These are phyloP conservation scores for Aspidoscelis tigris DNA, from an alignment of 2,113 vertebrate genomes.

Conservation along the genomic window DNA sequence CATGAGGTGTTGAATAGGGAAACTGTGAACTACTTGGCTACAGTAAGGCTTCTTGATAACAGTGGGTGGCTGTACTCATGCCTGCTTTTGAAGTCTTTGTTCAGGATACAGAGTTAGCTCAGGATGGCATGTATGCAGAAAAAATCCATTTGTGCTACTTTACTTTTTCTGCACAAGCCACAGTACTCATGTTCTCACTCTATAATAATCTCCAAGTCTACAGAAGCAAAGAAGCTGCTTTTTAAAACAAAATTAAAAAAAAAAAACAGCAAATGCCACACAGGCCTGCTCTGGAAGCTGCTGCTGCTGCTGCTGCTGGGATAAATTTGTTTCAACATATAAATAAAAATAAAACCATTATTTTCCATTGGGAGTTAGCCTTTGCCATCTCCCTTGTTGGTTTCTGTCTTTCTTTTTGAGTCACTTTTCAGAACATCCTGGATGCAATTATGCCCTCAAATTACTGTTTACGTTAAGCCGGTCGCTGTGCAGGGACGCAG, in stretches of 20 bases:
- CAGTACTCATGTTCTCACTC: neutral
- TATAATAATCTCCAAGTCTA: neutral
- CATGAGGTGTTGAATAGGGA: constrained; percentile 39
- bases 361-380: constrained; percentile 62
- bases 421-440: constrained; percentile 45
- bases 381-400: constrained; percentile 1
- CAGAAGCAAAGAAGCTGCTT: fast-evolving
- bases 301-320: neutral
- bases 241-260: neutral
- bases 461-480: neutral
- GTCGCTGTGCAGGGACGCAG: constrained; percentile 21
- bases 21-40: fast-evolving
- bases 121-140: constrained; percentile 23
- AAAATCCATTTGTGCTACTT: constrained; percentile 3
- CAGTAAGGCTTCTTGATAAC: neutral
- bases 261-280: neutral
- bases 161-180: neutral
- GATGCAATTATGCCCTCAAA: constrained; percentile 39
- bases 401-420: constrained; percentile 52
- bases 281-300: neutral
- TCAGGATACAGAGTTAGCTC: constrained; percentile 43
- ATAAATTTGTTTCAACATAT: neutral
- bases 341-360: constrained; percentile 28
- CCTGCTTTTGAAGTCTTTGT: constrained; percentile 13
- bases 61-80: neutral